Evolutionary conservation across 2,888 invertebrate genomes (phyloP).

Genomic region (Xestia sexstrigata): DNA sequence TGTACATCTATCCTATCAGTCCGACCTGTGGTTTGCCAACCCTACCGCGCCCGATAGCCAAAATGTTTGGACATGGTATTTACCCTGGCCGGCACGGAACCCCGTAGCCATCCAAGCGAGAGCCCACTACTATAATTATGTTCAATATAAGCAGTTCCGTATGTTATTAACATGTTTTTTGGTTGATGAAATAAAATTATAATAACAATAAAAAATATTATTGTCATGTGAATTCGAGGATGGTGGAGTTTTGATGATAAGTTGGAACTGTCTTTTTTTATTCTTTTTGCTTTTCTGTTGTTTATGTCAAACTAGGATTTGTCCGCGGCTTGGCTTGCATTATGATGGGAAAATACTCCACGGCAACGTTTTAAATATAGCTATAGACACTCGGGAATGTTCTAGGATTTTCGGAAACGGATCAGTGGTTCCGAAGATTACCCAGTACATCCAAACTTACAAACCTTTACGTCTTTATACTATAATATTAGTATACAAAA

Average conservation of each 20-base stretch:
- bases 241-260: conserved; percentile 53
- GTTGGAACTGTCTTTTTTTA: conserved; percentile 25
- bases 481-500: not conserved
- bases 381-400: not conserved
- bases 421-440: not conserved
- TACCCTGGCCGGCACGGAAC: conserved; percentile 65
- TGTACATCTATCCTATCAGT: conserved; percentile 2
- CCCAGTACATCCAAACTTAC: not conserved
- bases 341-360: not conserved
- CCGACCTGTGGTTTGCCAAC: conserved; percentile 50
- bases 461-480: not conserved
- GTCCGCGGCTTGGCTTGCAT: not conserved
- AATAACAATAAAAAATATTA: conserved; percentile 77
- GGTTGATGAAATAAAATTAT: conserved; percentile 76
- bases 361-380: not conserved
- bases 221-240: conserved; percentile 66
- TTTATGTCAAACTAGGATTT: not conserved
- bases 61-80: conserved; percentile 64
- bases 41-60: conserved; percentile 50
- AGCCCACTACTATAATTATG: conserved; percentile 79
- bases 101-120: conserved; percentile 75
- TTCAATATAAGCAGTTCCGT: conserved; percentile 77
- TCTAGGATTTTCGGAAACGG: not conserved
- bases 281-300: conserved; percentile 4
- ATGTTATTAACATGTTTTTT: conserved; percentile 78